Conservation (phyloP, 2,113 vertebrate genomes). For the Pogona vitticeps region DNA sequence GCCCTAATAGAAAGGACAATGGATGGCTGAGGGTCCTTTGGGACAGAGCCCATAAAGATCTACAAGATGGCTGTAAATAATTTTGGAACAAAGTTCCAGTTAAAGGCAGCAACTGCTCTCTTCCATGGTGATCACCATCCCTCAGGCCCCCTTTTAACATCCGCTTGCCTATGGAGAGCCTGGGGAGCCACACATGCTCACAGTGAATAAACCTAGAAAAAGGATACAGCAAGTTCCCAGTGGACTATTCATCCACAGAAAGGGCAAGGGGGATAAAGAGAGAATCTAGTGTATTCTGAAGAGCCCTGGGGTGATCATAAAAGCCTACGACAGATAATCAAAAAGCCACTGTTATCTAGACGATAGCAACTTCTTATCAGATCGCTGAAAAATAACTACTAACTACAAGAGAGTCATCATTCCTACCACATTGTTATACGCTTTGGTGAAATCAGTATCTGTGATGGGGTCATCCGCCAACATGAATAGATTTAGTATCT, state of each 20-base stretch:
- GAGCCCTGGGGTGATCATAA: background rate
- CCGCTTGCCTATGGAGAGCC: too few relatives aligned
- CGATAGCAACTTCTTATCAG: background rate
- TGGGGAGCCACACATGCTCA: too few relatives aligned
- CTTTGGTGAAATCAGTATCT: background rate
- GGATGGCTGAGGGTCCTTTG: too few relatives aligned
- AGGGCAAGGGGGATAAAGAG: too few relatives aligned
- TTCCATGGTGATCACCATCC: too few relatives aligned
- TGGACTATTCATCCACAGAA: background rate
- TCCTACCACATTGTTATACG: background rate
- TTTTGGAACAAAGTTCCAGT: too few relatives aligned
- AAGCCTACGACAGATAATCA: fast-evolving
- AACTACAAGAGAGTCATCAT: background rate
- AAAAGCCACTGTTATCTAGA: background rate
- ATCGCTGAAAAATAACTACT: background rate
- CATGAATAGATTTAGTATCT: background rate
- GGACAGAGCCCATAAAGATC: too few relatives aligned
- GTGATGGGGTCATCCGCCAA: background rate
- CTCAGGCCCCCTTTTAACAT: too few relatives aligned
- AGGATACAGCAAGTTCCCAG: background rate
- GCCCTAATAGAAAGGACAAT: too few relatives aligned
- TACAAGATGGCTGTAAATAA: too few relatives aligned
- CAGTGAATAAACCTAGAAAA: background rate
- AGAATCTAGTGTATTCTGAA: background rate
- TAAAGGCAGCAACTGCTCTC: too few relatives aligned